Percentiles rank a stretch among this genome's conserved stretches.
Evolutionary conservation across 2,888 invertebrate genomes (phyloP).

Genomic region (Limnephilus lunatus): DNA sequence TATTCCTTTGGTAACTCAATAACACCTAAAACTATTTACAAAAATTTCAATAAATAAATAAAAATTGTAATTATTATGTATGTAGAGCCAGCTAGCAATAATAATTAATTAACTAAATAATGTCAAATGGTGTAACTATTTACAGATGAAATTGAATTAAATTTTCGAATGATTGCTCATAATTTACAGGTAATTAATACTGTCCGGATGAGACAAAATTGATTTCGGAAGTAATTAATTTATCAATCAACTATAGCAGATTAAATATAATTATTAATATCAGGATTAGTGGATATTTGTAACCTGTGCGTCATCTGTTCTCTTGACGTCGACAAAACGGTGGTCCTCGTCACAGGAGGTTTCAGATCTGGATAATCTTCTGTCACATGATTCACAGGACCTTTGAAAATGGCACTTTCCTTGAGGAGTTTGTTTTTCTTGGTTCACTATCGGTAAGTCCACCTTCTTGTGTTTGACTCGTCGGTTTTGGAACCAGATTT

Average conservation of each 20-base stretch:
- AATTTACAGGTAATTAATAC: not conserved
- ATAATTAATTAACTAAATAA: not conserved
- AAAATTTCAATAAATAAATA: not conserved
- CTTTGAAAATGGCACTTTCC: slow-evolving; percentile 76
- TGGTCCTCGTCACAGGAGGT: slow-evolving; percentile 70
- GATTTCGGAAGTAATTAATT: not conserved
- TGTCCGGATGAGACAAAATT: not conserved
- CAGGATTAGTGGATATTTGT: slow-evolving; percentile 39
- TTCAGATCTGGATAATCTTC: slow-evolving; percentile 67
- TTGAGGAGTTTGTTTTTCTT: slow-evolving; percentile 53
- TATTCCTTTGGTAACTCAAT: not conserved
- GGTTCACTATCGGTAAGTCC: slow-evolving; percentile 77
- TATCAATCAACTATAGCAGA: not conserved
- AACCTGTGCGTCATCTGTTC: slow-evolving; percentile 68
- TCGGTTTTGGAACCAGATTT: slow-evolving; percentile 96
- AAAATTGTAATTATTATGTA: not conserved
- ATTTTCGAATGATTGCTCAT: not conserved
- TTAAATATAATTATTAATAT: not conserved
- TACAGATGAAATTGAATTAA: not conserved
- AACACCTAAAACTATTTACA: not conserved
- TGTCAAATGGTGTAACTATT: not conserved
- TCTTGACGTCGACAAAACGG: slow-evolving; percentile 70
- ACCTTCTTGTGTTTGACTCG: slow-evolving; percentile 96
- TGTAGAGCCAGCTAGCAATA: not conserved
- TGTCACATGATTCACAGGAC: slow-evolving; percentile 70